Conservation (phyloP, 2,888 invertebrate species). For the Cecidostiba fungosa region DNA sequence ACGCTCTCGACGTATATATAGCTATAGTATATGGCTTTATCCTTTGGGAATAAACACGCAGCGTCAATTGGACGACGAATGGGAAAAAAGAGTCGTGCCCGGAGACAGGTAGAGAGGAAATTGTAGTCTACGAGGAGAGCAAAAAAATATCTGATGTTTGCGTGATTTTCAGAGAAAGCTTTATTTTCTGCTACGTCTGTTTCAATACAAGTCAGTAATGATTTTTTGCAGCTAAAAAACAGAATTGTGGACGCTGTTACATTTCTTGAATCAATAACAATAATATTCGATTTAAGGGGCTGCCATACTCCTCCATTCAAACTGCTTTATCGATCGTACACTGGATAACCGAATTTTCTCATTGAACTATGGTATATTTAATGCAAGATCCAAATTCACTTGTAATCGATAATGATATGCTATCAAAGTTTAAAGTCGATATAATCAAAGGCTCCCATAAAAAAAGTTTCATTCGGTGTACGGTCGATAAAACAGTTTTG, state of each 20-base stretch:
- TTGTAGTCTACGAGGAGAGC: not conserved
- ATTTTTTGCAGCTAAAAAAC: not conserved
- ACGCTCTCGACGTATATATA: not conserved
- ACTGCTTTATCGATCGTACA: no score
- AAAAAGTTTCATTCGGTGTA: no score
- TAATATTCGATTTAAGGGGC: not conserved
- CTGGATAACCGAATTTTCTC: no score
- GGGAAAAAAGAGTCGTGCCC: not conserved
- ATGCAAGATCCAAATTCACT: no score
- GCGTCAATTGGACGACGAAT: slow-evolving; percentile 34
- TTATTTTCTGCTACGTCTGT: not conserved
- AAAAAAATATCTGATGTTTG: slow-evolving; percentile 44
- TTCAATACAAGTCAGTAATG: no score
- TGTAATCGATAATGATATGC: no score
- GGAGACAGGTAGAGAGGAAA: slow-evolving; percentile 5
- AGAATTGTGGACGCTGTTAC: no score
- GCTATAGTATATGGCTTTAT: not conserved
- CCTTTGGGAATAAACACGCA: slow-evolving; percentile 46
- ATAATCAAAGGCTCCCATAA: no score
- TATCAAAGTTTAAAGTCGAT: no score
- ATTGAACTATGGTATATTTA: no score
- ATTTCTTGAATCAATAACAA: not conserved
- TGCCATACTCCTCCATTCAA: no score
- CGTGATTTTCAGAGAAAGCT: not conserved
- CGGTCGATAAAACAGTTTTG: no score